Conservation (phyloP, 2,113 vertebrate species). For the Mormyrus iriodes region DNA sequence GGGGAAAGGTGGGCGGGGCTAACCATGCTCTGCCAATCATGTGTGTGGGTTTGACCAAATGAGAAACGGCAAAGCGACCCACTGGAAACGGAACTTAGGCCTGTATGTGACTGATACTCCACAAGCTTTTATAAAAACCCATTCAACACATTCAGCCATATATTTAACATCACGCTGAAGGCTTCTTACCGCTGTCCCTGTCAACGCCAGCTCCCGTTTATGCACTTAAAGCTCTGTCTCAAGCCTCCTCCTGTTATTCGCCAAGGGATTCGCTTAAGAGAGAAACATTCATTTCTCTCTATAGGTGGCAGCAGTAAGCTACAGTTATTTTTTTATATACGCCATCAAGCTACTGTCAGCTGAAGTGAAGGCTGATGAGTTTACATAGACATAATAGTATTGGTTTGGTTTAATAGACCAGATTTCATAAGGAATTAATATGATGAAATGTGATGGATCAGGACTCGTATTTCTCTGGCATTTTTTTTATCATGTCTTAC, state of each 20-base stretch:
- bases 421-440: background rate
- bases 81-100: background rate
- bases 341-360: background rate
- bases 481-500: background rate
- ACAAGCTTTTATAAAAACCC: background rate
- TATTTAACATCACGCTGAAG: background rate
- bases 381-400: background rate
- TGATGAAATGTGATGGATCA: background rate
- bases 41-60: background rate
- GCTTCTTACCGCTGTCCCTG: background rate
- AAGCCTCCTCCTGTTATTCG: background rate
- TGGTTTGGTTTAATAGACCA: background rate
- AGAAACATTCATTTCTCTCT: slow-evolving; percentile 2
- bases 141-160: background rate
- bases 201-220: background rate
- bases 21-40: background rate
- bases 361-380: background rate
- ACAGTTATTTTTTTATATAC: background rate
- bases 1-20: background rate
- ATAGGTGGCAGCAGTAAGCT: slow-evolving; percentile 26
- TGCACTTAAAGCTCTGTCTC: background rate
- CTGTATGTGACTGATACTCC: background rate
- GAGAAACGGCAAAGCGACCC: background rate
- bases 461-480: background rate
- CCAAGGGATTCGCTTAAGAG: background rate